phyloP scores from a whole-genome alignment of 2,113 vertebrate species.

The Chaenocephalus aceratus region DNA sequence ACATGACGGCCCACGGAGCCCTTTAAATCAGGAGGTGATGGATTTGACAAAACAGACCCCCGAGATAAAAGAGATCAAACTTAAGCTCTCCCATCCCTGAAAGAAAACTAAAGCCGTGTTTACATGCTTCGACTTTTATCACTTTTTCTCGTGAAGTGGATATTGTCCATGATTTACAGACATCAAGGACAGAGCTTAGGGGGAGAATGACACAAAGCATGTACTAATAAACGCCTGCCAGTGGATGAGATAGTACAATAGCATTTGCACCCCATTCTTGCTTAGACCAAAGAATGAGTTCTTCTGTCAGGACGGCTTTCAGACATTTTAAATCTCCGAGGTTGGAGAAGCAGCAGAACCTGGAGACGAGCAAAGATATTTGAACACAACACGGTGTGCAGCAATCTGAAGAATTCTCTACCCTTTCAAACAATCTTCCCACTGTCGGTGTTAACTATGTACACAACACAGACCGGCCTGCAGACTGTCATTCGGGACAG shows the following conservation, averaged over 20 bases:
- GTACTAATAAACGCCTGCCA: slow-evolving; percentile 27
- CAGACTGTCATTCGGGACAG: slow-evolving; percentile 38
- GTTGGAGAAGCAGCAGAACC: background rate
- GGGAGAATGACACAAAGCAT: slow-evolving; percentile 8
- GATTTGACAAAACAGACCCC: slow-evolving; percentile 53
- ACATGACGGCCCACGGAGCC: slow-evolving; percentile 22
- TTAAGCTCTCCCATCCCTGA: slow-evolving; percentile 42
- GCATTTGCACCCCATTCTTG: slow-evolving; percentile 25
- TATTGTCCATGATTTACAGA: slow-evolving; percentile 46
- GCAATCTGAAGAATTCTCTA: slow-evolving; percentile 71
- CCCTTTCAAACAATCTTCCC: slow-evolving; percentile 40
- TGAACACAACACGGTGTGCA: background rate
- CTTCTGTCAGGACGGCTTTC: background rate
- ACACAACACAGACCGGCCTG: slow-evolving; percentile 59
- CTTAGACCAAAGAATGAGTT: background rate
- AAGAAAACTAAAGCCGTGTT: slow-evolving; percentile 53
- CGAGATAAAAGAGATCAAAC: slow-evolving; percentile 46
- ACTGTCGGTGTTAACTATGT: slow-evolving; percentile 53
- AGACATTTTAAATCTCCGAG: background rate
- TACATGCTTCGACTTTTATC: slow-evolving; percentile 54
- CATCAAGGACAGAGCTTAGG: slow-evolving; percentile 18
- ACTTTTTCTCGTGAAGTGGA: slow-evolving; percentile 42
- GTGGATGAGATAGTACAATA: slow-evolving; percentile 19
- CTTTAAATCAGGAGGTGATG: slow-evolving; percentile 31
- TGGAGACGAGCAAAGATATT: slow-evolving; percentile 1